Evolutionary conservation across 2,113 vertebrate species (phyloP).

Genomic region (Eulacestoma nigropectus): DNA sequence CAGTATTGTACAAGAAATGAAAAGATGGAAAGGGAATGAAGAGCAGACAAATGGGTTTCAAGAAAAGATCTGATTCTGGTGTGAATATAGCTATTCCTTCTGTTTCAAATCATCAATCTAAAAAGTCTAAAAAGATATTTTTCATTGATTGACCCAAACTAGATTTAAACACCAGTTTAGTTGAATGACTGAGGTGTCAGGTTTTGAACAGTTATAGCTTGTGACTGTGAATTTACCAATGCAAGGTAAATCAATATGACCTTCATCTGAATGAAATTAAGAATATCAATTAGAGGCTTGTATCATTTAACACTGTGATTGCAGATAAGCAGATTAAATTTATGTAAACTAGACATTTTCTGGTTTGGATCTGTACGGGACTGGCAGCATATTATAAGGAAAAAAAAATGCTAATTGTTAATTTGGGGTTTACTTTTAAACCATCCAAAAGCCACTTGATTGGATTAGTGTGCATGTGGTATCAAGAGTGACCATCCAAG

Average conservation of each 20-base stretch:
- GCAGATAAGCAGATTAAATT: neutral
- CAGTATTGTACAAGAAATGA: neutral
- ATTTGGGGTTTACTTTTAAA: neutral
- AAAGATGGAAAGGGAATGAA: neutral
- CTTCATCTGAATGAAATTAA: neutral
- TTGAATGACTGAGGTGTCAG: neutral
- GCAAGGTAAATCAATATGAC: neutral
- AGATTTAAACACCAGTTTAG: neutral
- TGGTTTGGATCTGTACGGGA: neutral
- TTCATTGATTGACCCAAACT: neutral
- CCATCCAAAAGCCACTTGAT: neutral
- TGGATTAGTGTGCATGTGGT: neutral
- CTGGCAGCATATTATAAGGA: neutral
- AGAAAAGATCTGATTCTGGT: neutral
- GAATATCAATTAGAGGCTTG: neutral
- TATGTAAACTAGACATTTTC: neutral
- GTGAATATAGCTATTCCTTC: neutral
- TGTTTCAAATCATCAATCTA: neutral
- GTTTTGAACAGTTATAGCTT: neutral
- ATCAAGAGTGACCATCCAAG: neutral
- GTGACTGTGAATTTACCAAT: neutral
- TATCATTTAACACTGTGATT: neutral
- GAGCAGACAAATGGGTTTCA: neutral
- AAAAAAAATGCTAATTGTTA: neutral
- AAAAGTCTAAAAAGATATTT: neutral